These are phyloP conservation scores for Osmoderma eremita DNA, from an alignment of 2,888 invertebrate species.

Conservation along the genomic window DNA sequence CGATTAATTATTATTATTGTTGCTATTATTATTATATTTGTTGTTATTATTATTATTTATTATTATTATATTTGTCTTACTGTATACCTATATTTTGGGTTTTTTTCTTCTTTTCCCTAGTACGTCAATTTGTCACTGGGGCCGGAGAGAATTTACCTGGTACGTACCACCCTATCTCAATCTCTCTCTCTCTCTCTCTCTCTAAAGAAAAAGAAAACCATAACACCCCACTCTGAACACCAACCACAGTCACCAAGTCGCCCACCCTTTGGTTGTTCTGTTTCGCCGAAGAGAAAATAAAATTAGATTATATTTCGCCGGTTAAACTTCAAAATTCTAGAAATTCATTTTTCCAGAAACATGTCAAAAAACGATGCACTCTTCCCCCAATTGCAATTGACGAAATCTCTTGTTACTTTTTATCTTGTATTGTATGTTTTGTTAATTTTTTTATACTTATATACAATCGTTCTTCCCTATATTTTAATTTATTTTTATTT, in stretches of 20 bases:
- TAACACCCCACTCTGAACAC: slow-evolving; percentile 61
- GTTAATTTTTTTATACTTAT: slow-evolving; percentile 43
- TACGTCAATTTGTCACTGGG: slow-evolving; percentile 67
- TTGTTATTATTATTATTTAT: slow-evolving; percentile 47
- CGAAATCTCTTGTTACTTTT: slow-evolving; percentile 52
- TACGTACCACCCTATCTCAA: slow-evolving; percentile 62
- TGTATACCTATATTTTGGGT: slow-evolving; percentile 65
- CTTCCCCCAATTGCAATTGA: slow-evolving; percentile 61
- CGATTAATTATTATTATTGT: slow-evolving; percentile 41
- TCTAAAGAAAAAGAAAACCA: slow-evolving; percentile 47
- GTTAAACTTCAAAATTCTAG: slow-evolving; percentile 26
- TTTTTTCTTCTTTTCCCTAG: slow-evolving; percentile 66
- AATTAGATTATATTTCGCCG: slow-evolving; percentile 39
- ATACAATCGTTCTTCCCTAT: slow-evolving; percentile 37
- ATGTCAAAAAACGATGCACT: slow-evolving; percentile 48
- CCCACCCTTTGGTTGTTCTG: slow-evolving; percentile 64
- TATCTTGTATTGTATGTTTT: slow-evolving; percentile 20
- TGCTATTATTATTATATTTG: slow-evolving; percentile 48
- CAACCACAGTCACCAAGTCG: slow-evolving; percentile 59
- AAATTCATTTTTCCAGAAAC: slow-evolving; percentile 33
- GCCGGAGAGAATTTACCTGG: slow-evolving; percentile 66
- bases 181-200: too few species aligned
- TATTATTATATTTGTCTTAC: slow-evolving; percentile 60
- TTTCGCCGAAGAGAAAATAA: slow-evolving; percentile 51
- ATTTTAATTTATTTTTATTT: slow-evolving; percentile 49